phyloP scores from a whole-genome alignment of 2,888 invertebrate genomes.

The Acrobasis suavella region DNA sequence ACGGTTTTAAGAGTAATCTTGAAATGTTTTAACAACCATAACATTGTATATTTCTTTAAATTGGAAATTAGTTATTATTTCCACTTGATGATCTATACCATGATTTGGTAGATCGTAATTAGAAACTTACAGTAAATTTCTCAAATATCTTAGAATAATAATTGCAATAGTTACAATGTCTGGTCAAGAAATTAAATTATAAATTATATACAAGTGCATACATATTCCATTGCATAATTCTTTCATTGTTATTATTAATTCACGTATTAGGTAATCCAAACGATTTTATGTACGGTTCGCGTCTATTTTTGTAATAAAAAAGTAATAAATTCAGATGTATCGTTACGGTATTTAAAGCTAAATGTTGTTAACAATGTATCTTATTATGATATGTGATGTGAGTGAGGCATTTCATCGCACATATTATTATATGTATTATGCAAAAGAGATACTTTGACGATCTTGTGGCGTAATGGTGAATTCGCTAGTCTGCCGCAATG shows the following conservation, averaged over 20 bases:
- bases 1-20: not conserved
- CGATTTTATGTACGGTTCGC: too few relatives aligned
- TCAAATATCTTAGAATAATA: too few relatives aligned
- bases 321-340: slow-evolving; percentile 12
- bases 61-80: not conserved
- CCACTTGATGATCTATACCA: too few relatives aligned
- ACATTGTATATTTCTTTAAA: too few relatives aligned
- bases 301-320: slow-evolving; percentile 12
- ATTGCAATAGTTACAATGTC: too few relatives aligned
- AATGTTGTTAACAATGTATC: not conserved
- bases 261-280: not conserved
- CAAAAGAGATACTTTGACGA: slow-evolving; percentile 5
- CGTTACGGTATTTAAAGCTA: slow-evolving; percentile 20
- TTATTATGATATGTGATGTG: not conserved
- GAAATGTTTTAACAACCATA: too few relatives aligned
- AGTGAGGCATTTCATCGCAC: not conserved
- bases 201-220: not conserved
- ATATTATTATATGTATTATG: slow-evolving; percentile 13
- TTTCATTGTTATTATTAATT: not conserved
- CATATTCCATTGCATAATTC: not conserved
- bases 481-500: too few relatives aligned
- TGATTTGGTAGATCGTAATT: too few relatives aligned
- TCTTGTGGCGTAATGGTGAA: too few relatives aligned
- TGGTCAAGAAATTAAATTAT: not conserved
- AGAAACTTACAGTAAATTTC: too few relatives aligned